Evolutionary conservation across 1,140 invertebrate genomes (phyloP).

Genomic region (Drosophila jambulina): DNA sequence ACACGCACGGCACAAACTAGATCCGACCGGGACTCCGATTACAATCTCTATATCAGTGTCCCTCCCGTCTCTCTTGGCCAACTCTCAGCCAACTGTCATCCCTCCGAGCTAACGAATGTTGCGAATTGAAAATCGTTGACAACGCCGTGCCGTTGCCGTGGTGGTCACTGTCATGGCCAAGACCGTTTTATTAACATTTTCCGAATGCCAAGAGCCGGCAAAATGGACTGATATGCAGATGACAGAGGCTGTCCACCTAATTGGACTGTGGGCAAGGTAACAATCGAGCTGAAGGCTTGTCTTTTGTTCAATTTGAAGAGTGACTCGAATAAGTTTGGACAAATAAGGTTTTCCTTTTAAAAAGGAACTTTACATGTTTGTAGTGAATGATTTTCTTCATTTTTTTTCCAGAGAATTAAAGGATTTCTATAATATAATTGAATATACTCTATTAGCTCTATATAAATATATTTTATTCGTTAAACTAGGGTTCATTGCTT

Average conservation of each 20-base stretch:
- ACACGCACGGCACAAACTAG: constrained; percentile 48
- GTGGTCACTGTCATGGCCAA: constrained; percentile 66
- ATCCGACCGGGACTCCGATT: constrained; percentile 25
- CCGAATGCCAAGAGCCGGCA: constrained; percentile 55
- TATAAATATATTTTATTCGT: background rate
- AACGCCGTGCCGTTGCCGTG: constrained; percentile 52
- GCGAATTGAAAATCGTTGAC: constrained; percentile 54
- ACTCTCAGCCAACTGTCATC: constrained; percentile 14
- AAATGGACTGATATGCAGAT: constrained; percentile 48
- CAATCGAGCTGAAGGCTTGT: constrained; percentile 41
- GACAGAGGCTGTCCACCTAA: constrained; percentile 55
- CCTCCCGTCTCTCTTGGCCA: background rate
- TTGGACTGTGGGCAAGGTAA: constrained; percentile 56
- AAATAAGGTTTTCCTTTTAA: background rate
- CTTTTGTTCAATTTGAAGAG: constrained; percentile 1
- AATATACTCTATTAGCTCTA: background rate
- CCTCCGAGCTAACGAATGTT: constrained; percentile 34
- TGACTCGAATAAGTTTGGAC: background rate
- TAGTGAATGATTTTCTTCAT: background rate
- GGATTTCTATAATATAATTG: background rate
- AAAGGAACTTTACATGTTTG: background rate
- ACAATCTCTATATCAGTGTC: constrained; percentile 34
- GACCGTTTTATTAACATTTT: constrained; percentile 65
- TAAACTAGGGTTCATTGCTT: background rate
- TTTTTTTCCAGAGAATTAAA: background rate